These are phyloP conservation scores for Tarsius wallacei DNA, from an alignment of 2,797 vertebrate genomes.

Conservation along the genomic window DNA sequence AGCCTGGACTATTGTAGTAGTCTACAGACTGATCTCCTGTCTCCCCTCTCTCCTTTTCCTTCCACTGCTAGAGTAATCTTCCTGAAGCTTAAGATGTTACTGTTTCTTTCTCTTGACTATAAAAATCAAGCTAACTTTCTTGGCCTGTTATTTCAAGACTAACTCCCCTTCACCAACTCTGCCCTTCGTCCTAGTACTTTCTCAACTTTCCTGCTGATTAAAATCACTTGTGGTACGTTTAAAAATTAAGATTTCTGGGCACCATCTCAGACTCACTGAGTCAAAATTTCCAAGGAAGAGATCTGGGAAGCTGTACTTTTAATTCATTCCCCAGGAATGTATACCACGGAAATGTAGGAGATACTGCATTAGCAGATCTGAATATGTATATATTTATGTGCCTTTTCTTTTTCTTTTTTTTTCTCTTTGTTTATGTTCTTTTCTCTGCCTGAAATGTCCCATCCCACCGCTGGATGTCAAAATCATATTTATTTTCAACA, in stretches of 20 bases:
- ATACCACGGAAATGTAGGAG: background rate
- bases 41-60: background rate
- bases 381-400: background rate
- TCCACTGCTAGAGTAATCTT: background rate
- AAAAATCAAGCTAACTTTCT: conserved; percentile 4
- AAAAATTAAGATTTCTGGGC: background rate
- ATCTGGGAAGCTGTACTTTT: background rate
- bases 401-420: conserved; percentile 30
- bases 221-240: background rate
- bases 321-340: conserved; percentile 6
- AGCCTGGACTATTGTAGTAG: background rate
- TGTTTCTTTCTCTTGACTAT: background rate
- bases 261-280: background rate
- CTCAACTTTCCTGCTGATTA: conserved; percentile 34
- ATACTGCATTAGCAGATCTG: background rate
- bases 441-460: background rate
- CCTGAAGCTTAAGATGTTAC: background rate
- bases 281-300: background rate
- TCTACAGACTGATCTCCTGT: background rate
- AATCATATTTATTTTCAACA: conserved; percentile 61
- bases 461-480: background rate
- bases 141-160: conserved; percentile 4
- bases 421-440: background rate
- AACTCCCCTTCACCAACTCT: conserved; percentile 9
- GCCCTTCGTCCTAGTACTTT: background rate